Conservation (phyloP, 2,888 invertebrate species). For the Halocaridina rubra region DNA sequence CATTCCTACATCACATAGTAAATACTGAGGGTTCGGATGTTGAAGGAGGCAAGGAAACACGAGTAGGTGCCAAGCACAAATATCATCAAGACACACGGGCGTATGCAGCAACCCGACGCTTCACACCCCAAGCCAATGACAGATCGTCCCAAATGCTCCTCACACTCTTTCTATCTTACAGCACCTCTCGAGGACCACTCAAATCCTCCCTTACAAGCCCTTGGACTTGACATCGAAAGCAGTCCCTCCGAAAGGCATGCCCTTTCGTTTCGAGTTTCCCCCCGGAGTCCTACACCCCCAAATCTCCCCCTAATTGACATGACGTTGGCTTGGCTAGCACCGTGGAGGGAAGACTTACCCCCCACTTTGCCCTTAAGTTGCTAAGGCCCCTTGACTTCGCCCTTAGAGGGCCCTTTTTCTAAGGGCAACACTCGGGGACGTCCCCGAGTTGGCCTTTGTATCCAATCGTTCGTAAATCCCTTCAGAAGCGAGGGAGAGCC, state of each 20-base stretch:
- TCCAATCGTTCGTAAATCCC: neutral
- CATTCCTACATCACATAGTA: no score
- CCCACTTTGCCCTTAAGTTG: slow-evolving; percentile 35
- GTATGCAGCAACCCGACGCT: slow-evolving; percentile 32
- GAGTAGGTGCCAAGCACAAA: no score
- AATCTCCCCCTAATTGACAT: neutral
- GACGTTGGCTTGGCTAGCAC: slow-evolving; percentile 16
- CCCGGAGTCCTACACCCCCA: neutral
- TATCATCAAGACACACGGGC: slow-evolving; percentile 16
- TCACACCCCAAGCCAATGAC: slow-evolving; percentile 48
- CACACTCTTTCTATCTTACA: slow-evolving; percentile 20
- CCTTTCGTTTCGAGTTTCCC: neutral
- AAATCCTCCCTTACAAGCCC: neutral
- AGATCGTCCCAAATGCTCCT: slow-evolving; percentile 41
- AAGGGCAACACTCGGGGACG: slow-evolving; percentile 40
- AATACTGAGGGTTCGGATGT: no score
- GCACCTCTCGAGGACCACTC: slow-evolving; percentile 43
- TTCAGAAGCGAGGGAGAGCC: neutral
- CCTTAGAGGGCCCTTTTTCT: slow-evolving; percentile 52
- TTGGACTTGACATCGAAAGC: neutral
- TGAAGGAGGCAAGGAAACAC: neutral
- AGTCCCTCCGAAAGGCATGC: neutral
- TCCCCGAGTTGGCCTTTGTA: slow-evolving; percentile 26
- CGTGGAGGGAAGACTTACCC: slow-evolving; percentile 21
- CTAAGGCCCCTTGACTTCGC: slow-evolving; percentile 44